phyloP scores from a whole-genome alignment of 2,113 vertebrate genomes.

The Solea solea region DNA sequence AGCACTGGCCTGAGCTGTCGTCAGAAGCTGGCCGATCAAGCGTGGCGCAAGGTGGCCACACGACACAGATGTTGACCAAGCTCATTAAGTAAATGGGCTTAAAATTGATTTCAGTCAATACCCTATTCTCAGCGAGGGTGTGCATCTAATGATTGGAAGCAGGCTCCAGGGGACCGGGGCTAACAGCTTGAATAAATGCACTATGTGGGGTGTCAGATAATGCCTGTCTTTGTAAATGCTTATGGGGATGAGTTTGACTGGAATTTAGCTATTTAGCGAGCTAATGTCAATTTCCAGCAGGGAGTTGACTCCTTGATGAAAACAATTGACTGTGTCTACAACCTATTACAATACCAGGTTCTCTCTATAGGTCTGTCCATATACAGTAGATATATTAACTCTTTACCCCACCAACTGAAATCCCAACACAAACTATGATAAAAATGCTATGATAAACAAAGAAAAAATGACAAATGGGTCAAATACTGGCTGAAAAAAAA shows the following conservation, averaged over 20 bases:
- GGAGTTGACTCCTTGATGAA: conserved; percentile 32
- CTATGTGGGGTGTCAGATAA: conserved; percentile 49
- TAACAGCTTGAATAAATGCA: conserved; percentile 55
- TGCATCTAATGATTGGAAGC: conserved; percentile 44
- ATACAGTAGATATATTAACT: no score
- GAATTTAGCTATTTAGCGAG: conserved; percentile 48
- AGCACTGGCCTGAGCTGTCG: conserved; percentile 1
- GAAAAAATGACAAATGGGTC: no score
- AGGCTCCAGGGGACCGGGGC: conserved; percentile 33
- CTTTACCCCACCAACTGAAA: no score
- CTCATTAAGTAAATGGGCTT: conserved; percentile 69
- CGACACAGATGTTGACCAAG: conserved; percentile 63
- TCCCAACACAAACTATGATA: no score
- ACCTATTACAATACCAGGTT: neutral
- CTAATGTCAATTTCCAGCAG: conserved; percentile 33
- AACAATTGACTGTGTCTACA: conserved; percentile 15
- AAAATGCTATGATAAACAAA: no score
- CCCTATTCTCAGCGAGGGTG: conserved; percentile 37
- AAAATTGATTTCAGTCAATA: conserved; percentile 71
- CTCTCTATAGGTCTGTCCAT: conserved; percentile 1
- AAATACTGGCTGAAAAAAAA: no score
- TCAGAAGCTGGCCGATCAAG: conserved; percentile 28
- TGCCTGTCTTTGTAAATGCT: conserved; percentile 53
- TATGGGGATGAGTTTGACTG: conserved; percentile 51
- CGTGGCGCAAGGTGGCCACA: conserved; percentile 7